phyloP scores from a whole-genome alignment of 1,140 invertebrate genomes.

The Bombus turneri region DNA sequence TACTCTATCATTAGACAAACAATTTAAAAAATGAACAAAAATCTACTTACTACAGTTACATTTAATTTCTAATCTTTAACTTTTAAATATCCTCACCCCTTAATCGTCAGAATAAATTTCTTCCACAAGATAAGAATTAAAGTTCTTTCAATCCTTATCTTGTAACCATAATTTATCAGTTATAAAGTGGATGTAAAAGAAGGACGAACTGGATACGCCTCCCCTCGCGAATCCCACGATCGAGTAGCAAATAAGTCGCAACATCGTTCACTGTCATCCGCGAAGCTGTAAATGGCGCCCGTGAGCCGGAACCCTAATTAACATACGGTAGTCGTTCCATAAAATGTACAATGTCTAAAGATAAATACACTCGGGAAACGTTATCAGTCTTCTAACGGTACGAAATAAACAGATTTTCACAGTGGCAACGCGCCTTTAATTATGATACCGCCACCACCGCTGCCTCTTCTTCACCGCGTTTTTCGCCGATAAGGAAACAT shows the following conservation, averaged over 20 bases:
- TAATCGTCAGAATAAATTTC: no score
- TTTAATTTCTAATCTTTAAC: no score
- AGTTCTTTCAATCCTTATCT: background rate
- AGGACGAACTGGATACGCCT: background rate
- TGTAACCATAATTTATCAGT: background rate
- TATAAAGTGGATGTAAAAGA: background rate
- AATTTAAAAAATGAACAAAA: no score
- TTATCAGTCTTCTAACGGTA: constrained; percentile 61
- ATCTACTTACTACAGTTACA: no score
- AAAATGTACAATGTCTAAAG: constrained; percentile 29
- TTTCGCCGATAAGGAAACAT: constrained; percentile 54
- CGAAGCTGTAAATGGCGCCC: constrained; percentile 4
- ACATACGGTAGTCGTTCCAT: constrained; percentile 13
- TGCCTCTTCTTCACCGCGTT: background rate
- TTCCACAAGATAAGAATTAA: no score
- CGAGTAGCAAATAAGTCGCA: no score
- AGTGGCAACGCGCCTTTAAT: constrained; percentile 42
- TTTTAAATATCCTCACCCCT: background rate
- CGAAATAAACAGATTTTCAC: constrained; percentile 58
- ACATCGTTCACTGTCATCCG: background rate
- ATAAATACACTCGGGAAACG: constrained; percentile 18
- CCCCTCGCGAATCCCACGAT: background rate
- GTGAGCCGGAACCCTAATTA: constrained; percentile 45
- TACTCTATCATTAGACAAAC: no score
- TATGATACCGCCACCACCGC: constrained; percentile 15